These are phyloP conservation scores for Lasioglossum calceatum DNA, from an alignment of 2,888 invertebrate species.

Conservation along the genomic window DNA sequence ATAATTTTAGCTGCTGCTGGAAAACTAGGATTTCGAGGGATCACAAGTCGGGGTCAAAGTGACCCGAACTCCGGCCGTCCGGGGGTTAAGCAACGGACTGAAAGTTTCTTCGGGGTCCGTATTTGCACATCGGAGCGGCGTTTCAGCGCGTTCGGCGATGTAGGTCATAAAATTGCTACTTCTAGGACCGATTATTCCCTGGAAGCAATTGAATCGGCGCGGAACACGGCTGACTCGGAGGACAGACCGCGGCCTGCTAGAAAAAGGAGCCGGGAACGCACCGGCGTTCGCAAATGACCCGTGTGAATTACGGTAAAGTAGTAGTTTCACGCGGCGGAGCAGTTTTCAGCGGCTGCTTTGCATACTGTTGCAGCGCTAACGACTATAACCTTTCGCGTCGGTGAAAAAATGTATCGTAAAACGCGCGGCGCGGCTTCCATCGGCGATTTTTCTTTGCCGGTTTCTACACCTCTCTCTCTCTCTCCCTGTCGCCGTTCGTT, in stretches of 20 bases:
- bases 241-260: not conserved
- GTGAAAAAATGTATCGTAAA: slow-evolving; percentile 54
- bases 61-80: not conserved
- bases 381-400: slow-evolving; percentile 48
- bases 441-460: slow-evolving; percentile 15
- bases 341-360: slow-evolving; percentile 63
- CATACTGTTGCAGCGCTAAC: slow-evolving; percentile 60
- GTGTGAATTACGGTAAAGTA: slow-evolving; percentile 56
- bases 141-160: slow-evolving; percentile 1
- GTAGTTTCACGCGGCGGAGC: slow-evolving; percentile 50
- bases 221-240: slow-evolving; percentile 23
- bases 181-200: slow-evolving; percentile 37
- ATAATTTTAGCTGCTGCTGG: not conserved
- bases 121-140: slow-evolving; percentile 11
- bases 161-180: slow-evolving; percentile 39
- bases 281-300: slow-evolving; percentile 49
- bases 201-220: slow-evolving; percentile 33
- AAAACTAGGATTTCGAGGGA: not conserved
- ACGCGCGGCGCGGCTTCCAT: slow-evolving; percentile 18
- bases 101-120: slow-evolving; percentile 4
- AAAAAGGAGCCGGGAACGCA: slow-evolving; percentile 36
- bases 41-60: not conserved
- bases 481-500: slow-evolving; percentile 3
- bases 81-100: not conserved
- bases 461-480: not conserved